Evolutionary conservation across 2,113 vertebrate species (phyloP), one percentile per base, ranked within the genome.

Genomic region (Edolisoma coerulescens): DNA sequence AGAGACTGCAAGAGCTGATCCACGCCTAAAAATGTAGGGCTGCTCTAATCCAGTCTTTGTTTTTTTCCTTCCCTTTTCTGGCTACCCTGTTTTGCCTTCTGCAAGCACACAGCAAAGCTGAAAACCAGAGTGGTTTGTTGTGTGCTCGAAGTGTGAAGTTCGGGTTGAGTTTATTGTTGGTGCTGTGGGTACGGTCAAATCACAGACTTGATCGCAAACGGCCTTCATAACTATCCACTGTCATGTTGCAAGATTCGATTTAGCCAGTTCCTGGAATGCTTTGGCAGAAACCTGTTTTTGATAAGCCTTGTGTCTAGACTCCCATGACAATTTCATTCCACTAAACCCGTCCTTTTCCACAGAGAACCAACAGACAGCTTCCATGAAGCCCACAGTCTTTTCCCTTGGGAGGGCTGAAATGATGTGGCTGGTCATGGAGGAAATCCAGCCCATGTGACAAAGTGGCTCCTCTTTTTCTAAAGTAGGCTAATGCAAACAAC

Each of bases 111-210:
- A 52, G 35, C 64, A 45, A 41, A 73, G 73, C 41, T 3, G 1
- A 63, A 78, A 60, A 54, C 6, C 13, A 16, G 47, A 37, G 50
- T 57, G 49, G 49, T 76, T 79, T 49, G 44, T 37, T 60, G 23
- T 9, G 13, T 71, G n/a, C 84, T 33, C 60, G 3, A 84, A 69
- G 41, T 10, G 24, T 68, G 84, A 87, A 19, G 59, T 49, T 71
- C 0, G 0, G 14, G 8, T 21, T 65, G 65, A 73, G 49, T 59
- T 73, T 76, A 3, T 41, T 49, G 37, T 61, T 3, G 2, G 19
- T 69, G 45, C 20, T 30, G 49, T 64, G 33, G 53, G 16, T 57
- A 53, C 1, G 1, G 9, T 41, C 42, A 45, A 18, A 59, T 73
- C 37, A 21, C 59, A 64, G 68, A 8, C 26, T 70, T 1, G 7